Evolutionary conservation across 2,888 invertebrate species (phyloP).

Genomic region (Limnephilus lunatus): DNA sequence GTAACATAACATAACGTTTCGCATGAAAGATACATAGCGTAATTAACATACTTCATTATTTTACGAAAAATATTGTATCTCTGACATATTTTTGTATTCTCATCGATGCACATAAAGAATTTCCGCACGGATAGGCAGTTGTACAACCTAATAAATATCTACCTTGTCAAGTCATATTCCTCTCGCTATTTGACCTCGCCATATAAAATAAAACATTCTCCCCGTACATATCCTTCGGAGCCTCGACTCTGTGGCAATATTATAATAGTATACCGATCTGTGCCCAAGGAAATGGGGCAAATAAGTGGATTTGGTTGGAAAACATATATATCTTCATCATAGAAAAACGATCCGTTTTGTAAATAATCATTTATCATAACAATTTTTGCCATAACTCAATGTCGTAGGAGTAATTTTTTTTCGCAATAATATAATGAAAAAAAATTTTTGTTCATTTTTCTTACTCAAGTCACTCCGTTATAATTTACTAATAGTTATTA

Average conservation of each 20-base stretch:
- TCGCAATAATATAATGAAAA: background rate
- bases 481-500: too few relatives aligned
- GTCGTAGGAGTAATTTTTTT: background rate
- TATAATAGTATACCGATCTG: background rate
- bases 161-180: conserved; percentile 15
- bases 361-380: conserved; percentile 8
- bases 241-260: background rate
- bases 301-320: background rate
- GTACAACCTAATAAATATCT: conserved; percentile 35
- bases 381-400: background rate
- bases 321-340: background rate
- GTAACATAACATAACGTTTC: background rate
- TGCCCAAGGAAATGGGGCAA: conserved; percentile 17
- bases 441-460: too few relatives aligned
- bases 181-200: background rate
- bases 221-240: background rate
- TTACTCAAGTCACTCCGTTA: too few relatives aligned
- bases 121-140: background rate
- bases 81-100: background rate
- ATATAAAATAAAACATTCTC: background rate
- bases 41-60: background rate
- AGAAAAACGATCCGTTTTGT: background rate
- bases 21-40: background rate
- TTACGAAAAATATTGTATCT: background rate
- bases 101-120: conserved; percentile 7